Conservation (phyloP, 2,888 invertebrate genomes). For the Encarsia formosa region DNA sequence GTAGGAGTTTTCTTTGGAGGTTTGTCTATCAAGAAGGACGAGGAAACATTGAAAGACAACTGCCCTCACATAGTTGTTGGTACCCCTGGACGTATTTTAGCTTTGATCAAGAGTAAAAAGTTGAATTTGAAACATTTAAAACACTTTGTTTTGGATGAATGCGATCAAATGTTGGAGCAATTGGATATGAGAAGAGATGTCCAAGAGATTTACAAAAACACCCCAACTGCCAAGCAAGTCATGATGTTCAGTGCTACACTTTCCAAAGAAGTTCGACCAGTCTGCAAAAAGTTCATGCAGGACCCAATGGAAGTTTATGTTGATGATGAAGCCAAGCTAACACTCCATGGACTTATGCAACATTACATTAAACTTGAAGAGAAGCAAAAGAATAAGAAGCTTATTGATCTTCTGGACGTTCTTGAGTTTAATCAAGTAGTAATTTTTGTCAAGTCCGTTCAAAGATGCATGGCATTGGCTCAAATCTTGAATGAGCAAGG, state of each 20-base stretch:
- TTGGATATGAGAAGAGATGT: slow-evolving; percentile 98
- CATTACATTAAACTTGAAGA: slow-evolving; percentile 99
- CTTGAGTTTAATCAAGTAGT: slow-evolving; percentile 99
- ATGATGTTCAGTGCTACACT: slow-evolving; percentile 99
- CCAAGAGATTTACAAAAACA: slow-evolving; percentile 98
- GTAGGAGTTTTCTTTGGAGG: slow-evolving; percentile 98
- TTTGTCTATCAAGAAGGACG: slow-evolving; percentile 92
- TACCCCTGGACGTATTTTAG: slow-evolving; percentile 95
- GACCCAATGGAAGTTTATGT: slow-evolving; percentile 99
- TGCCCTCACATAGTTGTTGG: slow-evolving; percentile 99
- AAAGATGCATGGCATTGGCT: slow-evolving; percentile 93
- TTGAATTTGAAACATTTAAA: slow-evolving; percentile 92
- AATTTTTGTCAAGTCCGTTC: slow-evolving; percentile 98
- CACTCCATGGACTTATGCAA: slow-evolving; percentile 96
- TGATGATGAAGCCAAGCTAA: slow-evolving; percentile 98
- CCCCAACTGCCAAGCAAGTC: slow-evolving; percentile 99
- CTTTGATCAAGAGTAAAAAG: slow-evolving; percentile 87
- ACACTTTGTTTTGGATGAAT: slow-evolving; percentile 98
- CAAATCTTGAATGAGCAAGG: slow-evolving; percentile 95
- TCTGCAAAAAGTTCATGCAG: slow-evolving; percentile 99
- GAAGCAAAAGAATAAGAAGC: slow-evolving; percentile 98
- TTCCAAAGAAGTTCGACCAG: slow-evolving; percentile 98
- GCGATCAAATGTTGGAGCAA: slow-evolving; percentile 98
- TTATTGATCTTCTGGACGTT: slow-evolving; percentile 96
- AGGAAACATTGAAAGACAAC: slow-evolving; percentile 90